A percentile compares a stretch with the other conserved stretches of the same genome.
Conservation (phyloP, 2,888 invertebrate species). For the Drosophila limbata region DNA sequence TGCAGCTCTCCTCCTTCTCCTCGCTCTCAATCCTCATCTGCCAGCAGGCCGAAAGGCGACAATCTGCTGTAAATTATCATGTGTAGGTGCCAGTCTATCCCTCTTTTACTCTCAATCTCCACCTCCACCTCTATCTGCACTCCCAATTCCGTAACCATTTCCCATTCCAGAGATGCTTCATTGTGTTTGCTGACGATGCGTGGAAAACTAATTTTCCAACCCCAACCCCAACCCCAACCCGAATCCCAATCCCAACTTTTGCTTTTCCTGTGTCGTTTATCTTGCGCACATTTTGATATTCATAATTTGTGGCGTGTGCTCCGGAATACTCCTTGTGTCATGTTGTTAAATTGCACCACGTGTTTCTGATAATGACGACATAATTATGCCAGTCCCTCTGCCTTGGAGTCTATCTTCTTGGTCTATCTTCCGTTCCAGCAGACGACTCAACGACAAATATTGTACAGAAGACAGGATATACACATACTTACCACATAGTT, state of each 20-base stretch:
- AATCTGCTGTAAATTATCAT: constrained; percentile 83
- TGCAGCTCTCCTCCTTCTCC: not conserved
- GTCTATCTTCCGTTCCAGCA: not conserved
- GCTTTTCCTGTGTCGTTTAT: constrained; percentile 69
- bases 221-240: constrained; percentile 5
- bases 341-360: constrained; percentile 83
- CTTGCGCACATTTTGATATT: constrained; percentile 71
- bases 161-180: constrained; percentile 74
- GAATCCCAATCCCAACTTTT: constrained; percentile 4
- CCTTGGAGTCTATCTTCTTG: not conserved
- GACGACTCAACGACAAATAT: constrained; percentile 1
- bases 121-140: not conserved
- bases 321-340: constrained; percentile 52
- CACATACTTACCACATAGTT: not conserved
- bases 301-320: constrained; percentile 78
- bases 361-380: constrained; percentile 85
- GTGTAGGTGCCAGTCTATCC: constrained; percentile 73
- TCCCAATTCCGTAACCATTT: constrained; percentile 16
- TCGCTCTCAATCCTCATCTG: not conserved
- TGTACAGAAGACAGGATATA: constrained; percentile 10
- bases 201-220: constrained; percentile 85
- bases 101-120: constrained; percentile 1
- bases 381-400: constrained; percentile 58
- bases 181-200: constrained; percentile 83
- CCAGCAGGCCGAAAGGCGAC: constrained; percentile 61